Evolutionary conservation across 2,113 vertebrate species (phyloP).

Genomic region (Thunnus thynnus): DNA sequence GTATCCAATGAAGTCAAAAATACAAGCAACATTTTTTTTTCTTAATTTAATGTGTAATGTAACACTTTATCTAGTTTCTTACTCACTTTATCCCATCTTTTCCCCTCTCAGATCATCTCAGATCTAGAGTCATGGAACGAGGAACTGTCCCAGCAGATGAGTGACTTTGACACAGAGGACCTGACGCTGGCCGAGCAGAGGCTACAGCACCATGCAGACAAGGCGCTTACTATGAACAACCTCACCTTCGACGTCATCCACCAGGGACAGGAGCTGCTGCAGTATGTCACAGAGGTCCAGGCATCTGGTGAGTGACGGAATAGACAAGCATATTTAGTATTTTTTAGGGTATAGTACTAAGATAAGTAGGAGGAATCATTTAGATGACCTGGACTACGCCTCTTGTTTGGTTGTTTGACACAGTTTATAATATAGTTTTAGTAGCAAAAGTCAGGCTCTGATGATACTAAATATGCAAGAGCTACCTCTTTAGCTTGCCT

Average conservation of each 20-base stretch:
- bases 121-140: constrained; percentile 99
- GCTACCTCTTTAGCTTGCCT: not conserved
- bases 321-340: not conserved
- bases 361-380: not conserved
- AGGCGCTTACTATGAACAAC: constrained; percentile 99
- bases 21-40: not conserved
- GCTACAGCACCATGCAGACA: constrained; percentile 98
- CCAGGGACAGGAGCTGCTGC: constrained; percentile 97
- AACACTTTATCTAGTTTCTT: not conserved
- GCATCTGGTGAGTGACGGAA: constrained; percentile 91
- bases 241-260: constrained; percentile 99
- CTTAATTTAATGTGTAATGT: not conserved
- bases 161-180: constrained; percentile 98
- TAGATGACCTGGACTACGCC: not conserved
- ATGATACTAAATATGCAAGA: not conserved
- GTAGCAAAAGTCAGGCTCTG: not conserved
- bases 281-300: constrained; percentile 99
- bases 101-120: constrained; percentile 92
- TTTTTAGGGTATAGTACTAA: not conserved
- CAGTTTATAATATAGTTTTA: not conserved
- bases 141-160: constrained; percentile 97
- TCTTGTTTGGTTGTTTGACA: not conserved
- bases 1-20: too few species aligned
- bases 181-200: constrained; percentile 97
- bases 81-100: not conserved